phyloP scores from a whole-genome alignment of 2,888 invertebrate species.

The Mythimna vitellina region DNA sequence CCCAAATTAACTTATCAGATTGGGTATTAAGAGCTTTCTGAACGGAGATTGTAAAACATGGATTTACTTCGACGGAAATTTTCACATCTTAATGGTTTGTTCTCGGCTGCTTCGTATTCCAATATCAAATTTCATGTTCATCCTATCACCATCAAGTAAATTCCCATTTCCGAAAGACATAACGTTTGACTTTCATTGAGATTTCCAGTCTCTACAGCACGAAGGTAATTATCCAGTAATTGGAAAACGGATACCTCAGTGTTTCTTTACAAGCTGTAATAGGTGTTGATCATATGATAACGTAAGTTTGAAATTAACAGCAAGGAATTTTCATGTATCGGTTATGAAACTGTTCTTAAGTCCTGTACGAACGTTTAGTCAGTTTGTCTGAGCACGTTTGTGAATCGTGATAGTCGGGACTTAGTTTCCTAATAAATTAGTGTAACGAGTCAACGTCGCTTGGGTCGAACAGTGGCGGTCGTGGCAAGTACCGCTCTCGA shows the following conservation, averaged over 20 bases:
- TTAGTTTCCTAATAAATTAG: conserved; percentile 55
- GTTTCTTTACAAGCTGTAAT: conserved; percentile 19
- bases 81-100: conserved; percentile 21
- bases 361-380: conserved; percentile 16
- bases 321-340: conserved; percentile 2
- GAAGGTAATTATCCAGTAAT: conserved; percentile 38
- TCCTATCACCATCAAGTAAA: conserved; percentile 26
- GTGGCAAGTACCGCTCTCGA: conserved; percentile 64
- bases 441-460: conserved; percentile 47
- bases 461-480: conserved; percentile 55
- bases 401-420: conserved; percentile 47
- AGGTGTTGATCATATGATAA: conserved; percentile 15
- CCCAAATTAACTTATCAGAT: conserved; percentile 5
- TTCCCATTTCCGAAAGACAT: conserved; percentile 36
- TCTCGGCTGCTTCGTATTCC: conserved; percentile 13
- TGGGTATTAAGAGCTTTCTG: background rate
- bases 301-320: conserved; percentile 1
- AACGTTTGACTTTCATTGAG: conserved; percentile 37
- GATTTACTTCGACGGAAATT: background rate
- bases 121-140: conserved; percentile 38
- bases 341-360: conserved; percentile 2
- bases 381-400: conserved; percentile 46
- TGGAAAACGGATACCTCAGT: conserved; percentile 44
- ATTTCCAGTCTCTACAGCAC: conserved; percentile 18
- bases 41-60: background rate